Conservation (phyloP, 1,140 invertebrate species). For the Pygmarrhopalites habei region DNA sequence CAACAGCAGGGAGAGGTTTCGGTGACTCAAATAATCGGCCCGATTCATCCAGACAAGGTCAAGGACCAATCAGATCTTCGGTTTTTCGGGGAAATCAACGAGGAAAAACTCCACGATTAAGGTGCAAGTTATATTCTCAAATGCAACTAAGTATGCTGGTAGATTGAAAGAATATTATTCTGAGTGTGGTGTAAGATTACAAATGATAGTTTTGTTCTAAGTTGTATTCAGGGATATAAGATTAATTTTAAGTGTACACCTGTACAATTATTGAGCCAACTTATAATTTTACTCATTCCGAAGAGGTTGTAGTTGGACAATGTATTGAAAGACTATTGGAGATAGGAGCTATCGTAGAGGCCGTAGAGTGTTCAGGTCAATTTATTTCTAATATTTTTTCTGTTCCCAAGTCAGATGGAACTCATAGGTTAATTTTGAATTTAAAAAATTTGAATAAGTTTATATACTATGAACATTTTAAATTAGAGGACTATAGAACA, state of each 20-base stretch:
- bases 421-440: constrained; percentile 16
- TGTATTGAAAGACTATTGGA: not conserved
- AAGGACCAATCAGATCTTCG: too few species aligned
- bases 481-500: too few species aligned
- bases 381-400: constrained; percentile 4
- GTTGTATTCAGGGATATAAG: not conserved
- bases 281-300: not conserved
- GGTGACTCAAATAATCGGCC: too few species aligned
- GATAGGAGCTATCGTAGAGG: not conserved
- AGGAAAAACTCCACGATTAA: too few species aligned
- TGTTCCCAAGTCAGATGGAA: constrained; percentile 8
- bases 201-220: not conserved
- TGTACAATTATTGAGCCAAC: not conserved
- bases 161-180: not conserved
- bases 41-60: too few species aligned
- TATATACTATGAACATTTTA: too few species aligned
- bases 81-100: too few species aligned
- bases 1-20: too few species aligned
- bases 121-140: not conserved
- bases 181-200: not conserved
- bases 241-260: not conserved
- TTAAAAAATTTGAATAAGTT: constrained; percentile 4
- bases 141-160: not conserved
- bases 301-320: not conserved
- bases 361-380: not conserved